Evolutionary conservation across 2,888 invertebrate species (phyloP).

Genomic region (Torymus aiolomorphi): DNA sequence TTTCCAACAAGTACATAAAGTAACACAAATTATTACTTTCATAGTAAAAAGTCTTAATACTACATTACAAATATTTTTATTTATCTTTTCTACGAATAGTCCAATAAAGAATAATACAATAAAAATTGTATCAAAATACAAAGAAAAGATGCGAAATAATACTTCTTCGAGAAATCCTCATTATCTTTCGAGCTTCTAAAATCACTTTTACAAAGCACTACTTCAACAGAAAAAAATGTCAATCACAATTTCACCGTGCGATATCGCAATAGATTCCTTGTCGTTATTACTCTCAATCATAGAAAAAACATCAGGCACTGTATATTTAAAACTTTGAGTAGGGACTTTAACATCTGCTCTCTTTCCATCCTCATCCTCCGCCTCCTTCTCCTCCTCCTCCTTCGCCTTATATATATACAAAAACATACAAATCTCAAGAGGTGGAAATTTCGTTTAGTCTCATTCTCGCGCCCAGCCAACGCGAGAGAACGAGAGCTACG

Average conservation of each 20-base stretch:
- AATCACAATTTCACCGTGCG: conserved; percentile 55
- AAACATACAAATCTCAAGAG: conserved; percentile 47
- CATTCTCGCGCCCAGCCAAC: conserved; percentile 28
- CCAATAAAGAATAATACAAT: conserved; percentile 4
- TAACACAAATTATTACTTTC: conserved; percentile 12
- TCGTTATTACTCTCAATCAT: conserved; percentile 48
- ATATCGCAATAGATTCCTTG: conserved; percentile 55
- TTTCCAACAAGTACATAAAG: conserved; percentile 5
- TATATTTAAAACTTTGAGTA: conserved; percentile 63
- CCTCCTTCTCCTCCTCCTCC: conserved; percentile 3
- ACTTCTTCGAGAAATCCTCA: conserved; percentile 11
- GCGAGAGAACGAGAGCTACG: conserved; percentile 12
- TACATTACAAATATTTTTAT: not conserved
- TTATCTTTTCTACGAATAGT: not conserved
- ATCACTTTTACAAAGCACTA: conserved; percentile 1
- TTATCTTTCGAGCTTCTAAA: not conserved
- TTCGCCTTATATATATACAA: conserved; percentile 34
- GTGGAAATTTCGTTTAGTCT: conserved; percentile 42
- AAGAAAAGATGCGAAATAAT: conserved; percentile 25
- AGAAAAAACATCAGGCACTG: conserved; percentile 67
- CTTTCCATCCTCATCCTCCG: conserved; percentile 52
- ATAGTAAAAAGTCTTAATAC: not conserved
- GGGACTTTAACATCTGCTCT: conserved; percentile 54
- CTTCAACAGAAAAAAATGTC: conserved; percentile 26
- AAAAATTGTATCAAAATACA: conserved; percentile 21